phyloP scores from a whole-genome alignment of 2,888 invertebrate species.

The Rotaria sp. region DNA sequence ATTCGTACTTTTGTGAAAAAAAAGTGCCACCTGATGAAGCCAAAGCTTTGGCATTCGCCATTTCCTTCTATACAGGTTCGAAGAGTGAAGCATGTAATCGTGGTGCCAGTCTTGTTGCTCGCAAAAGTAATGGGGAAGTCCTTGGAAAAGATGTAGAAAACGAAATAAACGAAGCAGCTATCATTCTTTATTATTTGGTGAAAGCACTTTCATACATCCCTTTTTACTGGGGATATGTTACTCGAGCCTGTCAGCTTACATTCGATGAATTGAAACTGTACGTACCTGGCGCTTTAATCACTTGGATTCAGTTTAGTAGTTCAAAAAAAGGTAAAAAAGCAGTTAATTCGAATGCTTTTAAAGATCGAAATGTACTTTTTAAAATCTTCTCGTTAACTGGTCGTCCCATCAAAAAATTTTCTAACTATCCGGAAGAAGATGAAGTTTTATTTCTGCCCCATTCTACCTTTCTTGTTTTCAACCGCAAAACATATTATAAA shows the following conservation, averaged over 20 bases:
- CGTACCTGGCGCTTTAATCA: not conserved
- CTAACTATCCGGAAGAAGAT: not conserved
- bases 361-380: not conserved
- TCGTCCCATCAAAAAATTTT: not conserved
- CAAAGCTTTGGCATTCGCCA: not conserved
- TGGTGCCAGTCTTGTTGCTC: not conserved
- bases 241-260: not conserved
- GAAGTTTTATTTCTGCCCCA: conserved; percentile 8
- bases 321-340: not conserved
- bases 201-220: not conserved
- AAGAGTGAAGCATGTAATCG: not conserved
- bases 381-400: not conserved
- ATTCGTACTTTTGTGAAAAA: not conserved
- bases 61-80: not conserved
- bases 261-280: not conserved
- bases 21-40: not conserved
- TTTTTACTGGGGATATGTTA: not conserved
- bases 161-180: not conserved
- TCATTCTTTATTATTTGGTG: not conserved
- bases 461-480: not conserved
- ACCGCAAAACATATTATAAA: not conserved
- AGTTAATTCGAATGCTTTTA: not conserved
- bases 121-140: not conserved
- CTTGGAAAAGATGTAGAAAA: not conserved
- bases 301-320: conserved; percentile 13